These are phyloP conservation scores for Eurypyga helias DNA, from an alignment of 2,113 vertebrate species.

Conservation along the genomic window DNA sequence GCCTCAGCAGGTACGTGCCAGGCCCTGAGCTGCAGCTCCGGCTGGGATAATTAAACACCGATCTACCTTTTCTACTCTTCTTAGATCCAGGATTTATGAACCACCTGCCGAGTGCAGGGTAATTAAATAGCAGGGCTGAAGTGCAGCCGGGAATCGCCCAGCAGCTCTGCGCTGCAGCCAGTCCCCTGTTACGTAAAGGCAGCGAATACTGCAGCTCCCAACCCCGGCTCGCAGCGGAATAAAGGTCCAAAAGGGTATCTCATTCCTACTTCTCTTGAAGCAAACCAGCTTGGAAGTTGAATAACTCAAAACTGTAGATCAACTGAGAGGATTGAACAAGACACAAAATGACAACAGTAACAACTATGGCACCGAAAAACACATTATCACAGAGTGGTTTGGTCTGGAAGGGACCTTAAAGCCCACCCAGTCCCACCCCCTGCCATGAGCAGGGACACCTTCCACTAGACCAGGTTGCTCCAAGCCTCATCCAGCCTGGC, in stretches of 20 bases:
- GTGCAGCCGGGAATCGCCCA: background rate
- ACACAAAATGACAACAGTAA: background rate
- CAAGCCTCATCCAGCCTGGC: no score
- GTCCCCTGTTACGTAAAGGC: background rate
- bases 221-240: accelerated
- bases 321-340: accelerated
- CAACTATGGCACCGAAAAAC: accelerated
- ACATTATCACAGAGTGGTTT: no score
- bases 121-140: constrained; percentile 49
- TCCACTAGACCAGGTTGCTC: no score
- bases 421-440: no score
- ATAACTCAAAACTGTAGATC: background rate
- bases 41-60: constrained; percentile 69
- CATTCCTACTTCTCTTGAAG: background rate
- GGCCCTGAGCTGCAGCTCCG: constrained; percentile 28
- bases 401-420: no score
- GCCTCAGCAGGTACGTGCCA: constrained; percentile 13
- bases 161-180: background rate
- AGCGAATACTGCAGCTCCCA: background rate
- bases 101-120: constrained; percentile 64
- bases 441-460: no score
- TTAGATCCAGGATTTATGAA: background rate
- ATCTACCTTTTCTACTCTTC: constrained; percentile 4
- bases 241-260: background rate
- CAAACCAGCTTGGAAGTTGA: background rate